Base-by-base conservation (phyloP, 1,140 invertebrate genomes). In the Leptestheria dahalacensis region DNA sequence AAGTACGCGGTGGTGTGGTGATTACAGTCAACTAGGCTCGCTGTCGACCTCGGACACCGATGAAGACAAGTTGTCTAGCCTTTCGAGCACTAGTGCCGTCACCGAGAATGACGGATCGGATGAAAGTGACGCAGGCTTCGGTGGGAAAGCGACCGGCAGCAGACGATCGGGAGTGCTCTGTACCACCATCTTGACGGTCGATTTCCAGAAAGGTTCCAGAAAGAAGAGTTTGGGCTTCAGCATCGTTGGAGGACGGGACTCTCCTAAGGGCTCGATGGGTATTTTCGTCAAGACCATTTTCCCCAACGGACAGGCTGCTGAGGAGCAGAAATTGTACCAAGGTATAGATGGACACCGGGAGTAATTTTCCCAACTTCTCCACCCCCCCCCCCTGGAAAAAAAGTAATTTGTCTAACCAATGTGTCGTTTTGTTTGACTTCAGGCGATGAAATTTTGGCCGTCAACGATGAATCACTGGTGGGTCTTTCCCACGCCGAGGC, bases 401-500 rank as follows among this genome's bases (percentile, higher is more conserved):
- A 41, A 41, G 33, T 41, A 41, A 41, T 41, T 41, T 41, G 6
- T 41, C 33, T 9, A 15, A 15, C 6, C 15, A 6, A 9, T 41
- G 6, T 9, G 15, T 9, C 6, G 15, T 41, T 41, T 41, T 41
- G 6, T 9, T 9, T 9, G 6, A 6, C 74, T 77, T 48, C 72
- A 88, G 86, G 86, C 28, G 90, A 94, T 72, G 89, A 93, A 74
- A 86, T 94, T 63, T 73, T 92, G 58, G 83, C 85, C 48, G 81
- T 95, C 23, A 93, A 93, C 73, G 88, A 88, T 23, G 79, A 85
- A 63, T 78, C 82, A 12, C 80, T 89, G 63, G 82, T 86, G 63
- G 86, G 89, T 61, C 75, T 90, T 51, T 88, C 87, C 0, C 91
- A 94, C 72, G 77, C 83, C 28, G 85, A 92, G 73, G 89, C 88